These are phyloP conservation scores for Notechis scutatus DNA, from an alignment of 2,113 vertebrate genomes.

Conservation along the genomic window DNA sequence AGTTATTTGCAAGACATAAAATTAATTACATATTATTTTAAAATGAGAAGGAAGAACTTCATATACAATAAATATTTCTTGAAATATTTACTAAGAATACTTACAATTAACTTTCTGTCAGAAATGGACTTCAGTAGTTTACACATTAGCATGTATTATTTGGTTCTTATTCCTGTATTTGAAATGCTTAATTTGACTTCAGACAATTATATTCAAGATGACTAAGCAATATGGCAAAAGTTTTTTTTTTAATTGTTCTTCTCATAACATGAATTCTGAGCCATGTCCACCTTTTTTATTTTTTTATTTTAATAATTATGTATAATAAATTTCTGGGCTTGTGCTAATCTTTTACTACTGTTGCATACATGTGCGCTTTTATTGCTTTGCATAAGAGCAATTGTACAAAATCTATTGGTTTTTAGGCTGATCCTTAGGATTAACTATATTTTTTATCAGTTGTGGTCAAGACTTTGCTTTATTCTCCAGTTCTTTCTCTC, in stretches of 20 bases:
- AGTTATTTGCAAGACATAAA: neutral
- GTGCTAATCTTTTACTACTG: neutral
- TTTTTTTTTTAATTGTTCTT: neutral
- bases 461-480: neutral
- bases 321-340: neutral
- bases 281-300: neutral
- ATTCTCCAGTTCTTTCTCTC: neutral
- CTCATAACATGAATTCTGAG: neutral
- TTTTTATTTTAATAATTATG: neutral
- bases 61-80: neutral
- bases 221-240: neutral
- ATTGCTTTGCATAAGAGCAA: neutral
- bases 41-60: neutral
- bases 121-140: neutral
- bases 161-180: neutral
- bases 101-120: neutral
- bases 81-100: neutral
- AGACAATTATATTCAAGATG: neutral
- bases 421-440: fast-evolving
- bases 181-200: neutral
- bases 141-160: neutral
- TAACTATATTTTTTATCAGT: neutral
- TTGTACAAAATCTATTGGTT: neutral
- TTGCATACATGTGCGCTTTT: neutral
- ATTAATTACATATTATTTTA: neutral